Conservation (phyloP, 2,888 invertebrate genomes). For the Noctua janthina region DNA sequence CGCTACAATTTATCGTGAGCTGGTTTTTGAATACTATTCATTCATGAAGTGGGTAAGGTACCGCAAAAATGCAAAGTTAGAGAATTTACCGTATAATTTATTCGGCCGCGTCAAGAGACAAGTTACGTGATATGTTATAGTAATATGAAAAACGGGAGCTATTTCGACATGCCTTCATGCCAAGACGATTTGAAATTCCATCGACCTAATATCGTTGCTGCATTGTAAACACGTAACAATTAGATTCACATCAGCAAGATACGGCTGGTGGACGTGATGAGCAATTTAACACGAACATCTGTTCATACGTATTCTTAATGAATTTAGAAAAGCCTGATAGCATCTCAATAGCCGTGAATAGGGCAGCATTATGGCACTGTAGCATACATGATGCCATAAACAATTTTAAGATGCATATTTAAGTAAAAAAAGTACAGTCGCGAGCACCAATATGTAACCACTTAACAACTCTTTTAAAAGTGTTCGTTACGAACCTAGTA, state of each 20-base stretch:
- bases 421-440: neutral
- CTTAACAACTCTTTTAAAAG: too few species aligned
- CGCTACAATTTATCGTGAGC: constrained; percentile 63
- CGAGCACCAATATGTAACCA: too few species aligned
- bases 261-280: constrained; percentile 74
- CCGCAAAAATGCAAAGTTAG: constrained; percentile 69
- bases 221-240: constrained; percentile 80
- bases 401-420: constrained; percentile 25
- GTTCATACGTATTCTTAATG: constrained; percentile 74
- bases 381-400: constrained; percentile 33
- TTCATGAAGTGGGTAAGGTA: constrained; percentile 57
- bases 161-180: constrained; percentile 75
- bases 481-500: too few species aligned
- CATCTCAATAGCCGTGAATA: constrained; percentile 70
- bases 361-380: constrained; percentile 60
- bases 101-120: constrained; percentile 72
- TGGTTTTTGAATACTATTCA: constrained; percentile 59
- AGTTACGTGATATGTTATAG: constrained; percentile 77
- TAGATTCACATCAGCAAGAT: constrained; percentile 75
- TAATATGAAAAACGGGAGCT: constrained; percentile 75
- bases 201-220: constrained; percentile 74
- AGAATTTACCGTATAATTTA: constrained; percentile 75
- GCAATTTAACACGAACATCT: constrained; percentile 72
- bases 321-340: constrained; percentile 67
- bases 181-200: constrained; percentile 77